phyloP scores from a whole-genome alignment of 2,888 invertebrate genomes.

The Xylocampa areola region DNA sequence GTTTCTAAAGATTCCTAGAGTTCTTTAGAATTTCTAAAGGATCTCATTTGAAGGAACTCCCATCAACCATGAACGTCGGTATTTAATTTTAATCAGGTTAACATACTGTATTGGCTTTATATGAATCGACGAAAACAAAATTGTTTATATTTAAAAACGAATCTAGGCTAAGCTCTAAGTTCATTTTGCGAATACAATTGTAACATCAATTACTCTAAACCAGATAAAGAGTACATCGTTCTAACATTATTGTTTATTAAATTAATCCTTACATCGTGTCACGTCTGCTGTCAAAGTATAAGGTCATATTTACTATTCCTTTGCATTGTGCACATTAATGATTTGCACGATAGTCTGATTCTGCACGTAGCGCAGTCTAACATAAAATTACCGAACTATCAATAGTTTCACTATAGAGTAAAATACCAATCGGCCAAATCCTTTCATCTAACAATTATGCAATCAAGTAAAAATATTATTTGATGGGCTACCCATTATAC shows the following conservation, averaged over 20 bases:
- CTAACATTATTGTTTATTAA: constrained; percentile 23
- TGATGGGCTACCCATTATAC: constrained; percentile 7
- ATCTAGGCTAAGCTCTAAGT: constrained; percentile 11
- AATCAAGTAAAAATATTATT: not conserved
- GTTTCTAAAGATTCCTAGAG: no score
- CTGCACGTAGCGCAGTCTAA: constrained; percentile 15
- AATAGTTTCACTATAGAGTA: no score
- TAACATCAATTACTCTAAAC: constrained; percentile 21
- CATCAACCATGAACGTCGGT: no score
- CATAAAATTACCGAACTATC: no score
- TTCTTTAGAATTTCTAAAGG: no score
- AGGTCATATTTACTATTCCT: constrained; percentile 4
- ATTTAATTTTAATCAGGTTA: no score
- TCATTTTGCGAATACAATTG: constrained; percentile 14
- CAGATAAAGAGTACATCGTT: constrained; percentile 24
- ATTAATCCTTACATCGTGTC: constrained; percentile 17
- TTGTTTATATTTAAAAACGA: constrained; percentile 19
- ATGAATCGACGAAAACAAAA: no score
- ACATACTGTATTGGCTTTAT: no score
- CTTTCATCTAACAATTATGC: not conserved
- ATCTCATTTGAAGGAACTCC: no score
- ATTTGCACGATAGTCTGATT: constrained; percentile 9
- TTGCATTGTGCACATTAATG: not conserved
- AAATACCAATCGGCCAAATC: not conserved
- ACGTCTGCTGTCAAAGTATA: constrained; percentile 34